Evolutionary conservation across 2,113 vertebrate genomes (phyloP), one percentile per base, ranked within the genome.

Genomic region (Tapirus terrestris): DNA sequence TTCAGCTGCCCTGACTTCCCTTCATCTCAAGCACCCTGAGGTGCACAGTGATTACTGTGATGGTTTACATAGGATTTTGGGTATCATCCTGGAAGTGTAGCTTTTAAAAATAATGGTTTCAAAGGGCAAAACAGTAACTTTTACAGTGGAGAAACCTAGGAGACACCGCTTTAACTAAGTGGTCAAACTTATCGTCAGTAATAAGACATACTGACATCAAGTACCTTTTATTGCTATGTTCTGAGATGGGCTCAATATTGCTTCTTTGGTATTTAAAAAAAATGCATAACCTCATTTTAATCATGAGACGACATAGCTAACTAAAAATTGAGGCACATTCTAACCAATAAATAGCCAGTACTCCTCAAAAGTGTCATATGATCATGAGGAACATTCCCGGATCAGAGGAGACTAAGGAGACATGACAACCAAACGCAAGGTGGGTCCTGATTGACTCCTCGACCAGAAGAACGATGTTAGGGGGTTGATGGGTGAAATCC

Each of bases 91-190:
- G 39, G 51, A 48, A 60, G 6, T 13, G n/a, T 20, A 18, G 14
- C n/a, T 87, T 88, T 96, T 39, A 63, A 83, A 95, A 79, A 81
- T 45, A 60, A 83, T 14, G 7, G 36, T 79, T 94, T 63, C 45
- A 95, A 90, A 96, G 51, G n/a, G 84, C 61, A 83, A 73, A 92
- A 58, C 0, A 76, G 43, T 65, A 70, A 83, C 56, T 75, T 83
- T 70, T 82, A 56, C 18, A 48, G 9, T 61, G 20, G 43, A 75
- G 25, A 87, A 86, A 83, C 13, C 51, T 65, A 21, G 23, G 60
- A 91, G 9, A 67, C 36, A 89, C 9, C 16, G 31, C 25, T 83
- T 68, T 39, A 79, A 51, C 2, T 29, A 91, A 60, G 21, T 58
- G 23, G 48, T 67, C 67, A 68, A 61, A 43, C 31, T 82, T 68